These are phyloP conservation scores for Drosophila fungiperda DNA, from an alignment of 2,888 invertebrate genomes.

Conservation along the genomic window DNA sequence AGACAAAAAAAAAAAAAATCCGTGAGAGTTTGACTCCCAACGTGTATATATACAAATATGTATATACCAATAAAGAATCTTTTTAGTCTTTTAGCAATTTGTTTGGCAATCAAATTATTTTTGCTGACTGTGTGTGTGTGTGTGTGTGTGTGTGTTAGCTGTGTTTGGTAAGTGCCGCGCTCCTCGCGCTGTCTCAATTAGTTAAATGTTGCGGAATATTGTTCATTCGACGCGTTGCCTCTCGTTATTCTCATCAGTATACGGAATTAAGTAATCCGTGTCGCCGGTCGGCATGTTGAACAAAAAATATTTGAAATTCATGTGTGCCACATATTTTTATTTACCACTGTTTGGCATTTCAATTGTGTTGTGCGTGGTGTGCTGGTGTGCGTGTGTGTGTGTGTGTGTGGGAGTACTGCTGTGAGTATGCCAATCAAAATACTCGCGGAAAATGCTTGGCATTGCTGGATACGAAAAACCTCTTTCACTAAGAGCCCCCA, in stretches of 20 bases:
- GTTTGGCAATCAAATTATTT: slow-evolving; percentile 63
- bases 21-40: neutral
- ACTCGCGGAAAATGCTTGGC: slow-evolving; percentile 76
- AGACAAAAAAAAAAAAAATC: slow-evolving; percentile 17
- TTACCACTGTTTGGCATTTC: slow-evolving; percentile 65
- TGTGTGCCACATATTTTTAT: slow-evolving; percentile 64
- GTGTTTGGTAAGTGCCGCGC: slow-evolving; percentile 35
- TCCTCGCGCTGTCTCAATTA: slow-evolving; percentile 59
- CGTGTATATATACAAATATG: slow-evolving; percentile 2
- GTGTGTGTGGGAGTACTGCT: neutral
- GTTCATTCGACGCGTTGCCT: slow-evolving; percentile 50
- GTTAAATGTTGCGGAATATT: slow-evolving; percentile 77
- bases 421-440: slow-evolving; percentile 76
- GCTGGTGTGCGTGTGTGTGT: slow-evolving; percentile 14
- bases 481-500: slow-evolving; percentile 35
- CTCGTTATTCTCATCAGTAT: slow-evolving; percentile 16
- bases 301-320: slow-evolving; percentile 79
- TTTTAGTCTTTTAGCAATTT: slow-evolving; percentile 50
- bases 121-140: neutral
- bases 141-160: slow-evolving; percentile 33
- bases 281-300: slow-evolving; percentile 64
- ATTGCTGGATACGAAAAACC: slow-evolving; percentile 58
- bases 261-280: slow-evolving; percentile 68
- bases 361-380: slow-evolving; percentile 55
- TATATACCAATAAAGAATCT: slow-evolving; percentile 60